Percentiles rank a stretch among this genome's conserved stretches.
phyloP scores from a whole-genome alignment of 1,140 invertebrate species.

The Octopus sinensis region DNA sequence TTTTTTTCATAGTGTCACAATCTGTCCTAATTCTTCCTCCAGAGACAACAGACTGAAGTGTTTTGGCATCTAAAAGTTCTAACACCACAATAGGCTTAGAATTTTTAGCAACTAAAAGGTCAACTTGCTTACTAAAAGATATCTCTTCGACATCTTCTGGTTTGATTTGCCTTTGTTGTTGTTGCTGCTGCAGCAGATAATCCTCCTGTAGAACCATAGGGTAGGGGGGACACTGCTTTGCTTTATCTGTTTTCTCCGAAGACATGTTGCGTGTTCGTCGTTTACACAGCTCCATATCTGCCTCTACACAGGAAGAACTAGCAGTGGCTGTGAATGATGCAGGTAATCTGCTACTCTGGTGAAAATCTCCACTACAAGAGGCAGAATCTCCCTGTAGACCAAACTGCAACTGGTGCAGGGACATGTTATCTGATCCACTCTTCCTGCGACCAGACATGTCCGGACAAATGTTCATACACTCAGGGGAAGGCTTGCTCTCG shows the following conservation, averaged over 20 bases:
- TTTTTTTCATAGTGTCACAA: neutral
- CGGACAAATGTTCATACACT: neutral
- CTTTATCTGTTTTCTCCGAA: neutral
- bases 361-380: neutral
- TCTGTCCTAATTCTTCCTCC: neutral
- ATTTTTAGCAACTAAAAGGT: slow-evolving; percentile 6
- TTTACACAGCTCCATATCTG: neutral
- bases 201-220: too few relatives aligned
- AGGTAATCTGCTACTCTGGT: neutral
- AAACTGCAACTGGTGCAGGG: neutral
- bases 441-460: neutral
- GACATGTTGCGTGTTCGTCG: neutral
- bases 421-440: neutral
- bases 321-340: neutral
- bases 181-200: slow-evolving; percentile 7
- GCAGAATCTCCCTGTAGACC: neutral
- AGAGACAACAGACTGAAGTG: neutral
- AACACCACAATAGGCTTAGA: slow-evolving; percentile 11
- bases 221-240: neutral
- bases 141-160: neutral
- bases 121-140: neutral
- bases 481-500: neutral
- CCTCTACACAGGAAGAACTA: neutral
- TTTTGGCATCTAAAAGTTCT: neutral
- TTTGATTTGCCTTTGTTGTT: slow-evolving; percentile 10